A percentile compares a stretch with the other conserved stretches of the same genome.
phyloP scores from a whole-genome alignment of 2,888 invertebrate genomes.

The Augiades crinisus region DNA sequence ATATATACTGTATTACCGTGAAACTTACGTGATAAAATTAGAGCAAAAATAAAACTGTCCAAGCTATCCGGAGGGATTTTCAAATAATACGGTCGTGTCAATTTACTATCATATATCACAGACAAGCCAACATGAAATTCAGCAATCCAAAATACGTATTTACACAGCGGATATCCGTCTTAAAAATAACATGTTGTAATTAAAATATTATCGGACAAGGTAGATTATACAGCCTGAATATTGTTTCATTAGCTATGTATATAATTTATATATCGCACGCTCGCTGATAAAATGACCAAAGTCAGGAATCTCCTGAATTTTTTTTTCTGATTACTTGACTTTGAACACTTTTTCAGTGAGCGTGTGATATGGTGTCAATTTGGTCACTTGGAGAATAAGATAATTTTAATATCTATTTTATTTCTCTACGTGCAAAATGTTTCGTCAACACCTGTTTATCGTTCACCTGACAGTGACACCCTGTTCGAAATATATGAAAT shows the following conservation, averaged over 20 bases:
- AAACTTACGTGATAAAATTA: slow-evolving; percentile 3
- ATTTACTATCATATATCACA: slow-evolving; percentile 66
- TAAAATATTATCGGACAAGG: slow-evolving; percentile 3
- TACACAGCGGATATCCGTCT: slow-evolving; percentile 31
- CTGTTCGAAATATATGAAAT: slow-evolving; percentile 34
- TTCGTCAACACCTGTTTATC: slow-evolving; percentile 11
- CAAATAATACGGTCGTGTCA: slow-evolving; percentile 42
- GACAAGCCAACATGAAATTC: slow-evolving; percentile 70
- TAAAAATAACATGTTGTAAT: slow-evolving; percentile 17
- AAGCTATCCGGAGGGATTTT: slow-evolving; percentile 23
- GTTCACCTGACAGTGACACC: slow-evolving; percentile 34
- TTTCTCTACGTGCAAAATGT: slow-evolving; percentile 45
- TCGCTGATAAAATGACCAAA: slow-evolving; percentile 4
- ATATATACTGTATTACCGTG: too few species aligned
- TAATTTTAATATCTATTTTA: slow-evolving; percentile 45
- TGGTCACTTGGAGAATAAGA: slow-evolving; percentile 71
- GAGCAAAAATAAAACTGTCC: slow-evolving; percentile 7
- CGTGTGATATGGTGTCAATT: slow-evolving; percentile 39
- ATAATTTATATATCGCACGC: slow-evolving; percentile 17
- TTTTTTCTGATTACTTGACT: not conserved
- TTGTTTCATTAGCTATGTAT: slow-evolving; percentile 13
- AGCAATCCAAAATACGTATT: slow-evolving; percentile 50
- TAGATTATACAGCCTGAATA: slow-evolving; percentile 8
- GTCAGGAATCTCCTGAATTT: too few species aligned
- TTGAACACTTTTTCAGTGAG: slow-evolving; percentile 1